A percentile compares a stretch with the other conserved stretches of the same genome.
Conservation (phyloP, 2,113 vertebrate genomes). For the Serinus canaria region DNA sequence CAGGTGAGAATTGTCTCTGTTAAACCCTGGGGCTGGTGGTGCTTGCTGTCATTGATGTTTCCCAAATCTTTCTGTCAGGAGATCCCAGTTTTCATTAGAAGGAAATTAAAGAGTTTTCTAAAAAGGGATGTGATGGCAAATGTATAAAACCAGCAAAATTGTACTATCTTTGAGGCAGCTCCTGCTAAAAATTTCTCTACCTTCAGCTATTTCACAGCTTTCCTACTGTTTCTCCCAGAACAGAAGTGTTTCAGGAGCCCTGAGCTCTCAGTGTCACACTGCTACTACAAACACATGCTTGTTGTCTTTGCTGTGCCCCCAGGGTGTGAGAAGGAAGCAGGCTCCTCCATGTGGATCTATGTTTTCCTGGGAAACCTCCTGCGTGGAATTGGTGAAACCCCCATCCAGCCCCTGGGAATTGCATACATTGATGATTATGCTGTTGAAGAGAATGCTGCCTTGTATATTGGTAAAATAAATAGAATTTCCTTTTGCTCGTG, state of each 20-base stretch:
- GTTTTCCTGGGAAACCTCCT: conserved; percentile 92
- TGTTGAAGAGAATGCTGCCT: conserved; percentile 84
- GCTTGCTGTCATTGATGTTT: fast-evolving
- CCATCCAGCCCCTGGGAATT: conserved; percentile 90
- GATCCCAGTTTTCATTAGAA: not conserved
- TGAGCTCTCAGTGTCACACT: not conserved
- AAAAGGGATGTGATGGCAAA: not conserved
- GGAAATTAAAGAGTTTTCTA: not conserved
- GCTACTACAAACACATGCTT: not conserved
- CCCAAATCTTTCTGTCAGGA: not conserved
- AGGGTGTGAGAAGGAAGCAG: conserved; percentile 85
- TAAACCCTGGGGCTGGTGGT: not conserved
- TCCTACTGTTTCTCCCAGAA: not conserved
- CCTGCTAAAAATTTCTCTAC: not conserved
- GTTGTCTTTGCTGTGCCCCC: not conserved
- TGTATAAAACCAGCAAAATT: not conserved
- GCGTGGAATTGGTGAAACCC: conserved; percentile 92
- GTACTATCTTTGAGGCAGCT: not conserved
- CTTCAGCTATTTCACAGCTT: not conserved
- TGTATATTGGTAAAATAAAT: conserved; percentile 86
- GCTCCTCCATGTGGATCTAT: conserved; percentile 88
- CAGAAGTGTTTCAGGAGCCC: not conserved
- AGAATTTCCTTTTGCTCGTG: not conserved
- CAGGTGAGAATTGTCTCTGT: conserved; percentile 50
- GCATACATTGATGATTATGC: conserved; percentile 93